Base-by-base conservation (phyloP, 2,888 invertebrate species). In the Smittia sp. region DNA sequence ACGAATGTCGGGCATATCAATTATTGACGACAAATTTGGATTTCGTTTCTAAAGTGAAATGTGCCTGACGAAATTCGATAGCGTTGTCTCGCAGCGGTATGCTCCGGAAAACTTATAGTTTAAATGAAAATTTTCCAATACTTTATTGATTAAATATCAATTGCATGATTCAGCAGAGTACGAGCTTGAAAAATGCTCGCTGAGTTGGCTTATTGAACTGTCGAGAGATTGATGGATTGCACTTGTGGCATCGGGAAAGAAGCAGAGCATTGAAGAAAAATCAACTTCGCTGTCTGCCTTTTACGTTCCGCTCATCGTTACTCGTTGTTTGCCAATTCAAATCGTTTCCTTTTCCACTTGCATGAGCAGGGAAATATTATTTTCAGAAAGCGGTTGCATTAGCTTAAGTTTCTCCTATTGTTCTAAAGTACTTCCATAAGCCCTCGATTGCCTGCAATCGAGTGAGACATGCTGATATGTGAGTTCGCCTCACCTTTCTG, bases 391-490 rank as follows among this genome's bases (percentile, higher is more conserved):
- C 32, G 32, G 32, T 46, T 11, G 46, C 46, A 46, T 46, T 46
- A 46, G 46, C 46, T 46, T 46, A n/a, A n/a, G 11, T 15, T 11
- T n/a, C n/a, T 46, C n/a, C 46, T n/a, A 46, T 11, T 38, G 11
- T 11, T 46, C 32, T 32, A 32, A 32, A 32, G 32, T 11, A 46
- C 46, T 46, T 46, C 11, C 46, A 46, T 46, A 46, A n/a, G 15
- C 46, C 15, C 15, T n/a, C 11, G 15, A 15, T 46, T 46, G 46
- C 15, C 46, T 11, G 15, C n/a, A 15, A 46, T 46, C 15, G 46
- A 46, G 11, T 46, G 46, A n/a, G 46, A 46, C 46, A 46, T 46
- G 11, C 46, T 46, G 46, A 46, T 46, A 46, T 46, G 46, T n/a
- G 46, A 46, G 15, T 46, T 46, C 46, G 46, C n/a, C n/a, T 46